Evolutionary conservation across 2,797 vertebrate species (phyloP).

Genomic region (Manis crassicaudata): DNA sequence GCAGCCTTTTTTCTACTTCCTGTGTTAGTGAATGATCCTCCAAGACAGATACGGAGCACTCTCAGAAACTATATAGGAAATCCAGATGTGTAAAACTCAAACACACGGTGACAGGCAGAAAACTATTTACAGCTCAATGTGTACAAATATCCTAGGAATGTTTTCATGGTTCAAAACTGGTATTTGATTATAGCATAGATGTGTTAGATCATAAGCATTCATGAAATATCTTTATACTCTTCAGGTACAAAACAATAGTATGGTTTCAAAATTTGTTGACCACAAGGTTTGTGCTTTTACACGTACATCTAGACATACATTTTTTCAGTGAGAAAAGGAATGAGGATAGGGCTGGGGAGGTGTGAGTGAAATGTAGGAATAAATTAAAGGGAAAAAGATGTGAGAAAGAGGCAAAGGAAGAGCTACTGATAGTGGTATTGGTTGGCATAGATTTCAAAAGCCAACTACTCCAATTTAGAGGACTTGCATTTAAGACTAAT

Average conservation of each 20-base stretch:
- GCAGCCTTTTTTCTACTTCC: not conserved
- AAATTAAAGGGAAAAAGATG: not conserved
- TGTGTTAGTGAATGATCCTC: not conserved
- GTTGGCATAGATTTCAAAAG: conserved; percentile 33
- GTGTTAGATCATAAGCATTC: not conserved
- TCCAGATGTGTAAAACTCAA: not conserved
- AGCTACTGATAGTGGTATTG: not conserved
- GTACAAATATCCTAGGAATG: not conserved
- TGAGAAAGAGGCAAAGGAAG: not conserved
- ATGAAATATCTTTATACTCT: not conserved
- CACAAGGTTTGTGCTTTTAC: not conserved
- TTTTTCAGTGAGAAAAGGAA: not conserved
- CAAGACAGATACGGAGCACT: not conserved
- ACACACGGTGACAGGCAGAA: not conserved
- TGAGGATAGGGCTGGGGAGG: not conserved
- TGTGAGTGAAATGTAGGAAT: not conserved
- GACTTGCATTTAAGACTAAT: conserved; percentile 44
- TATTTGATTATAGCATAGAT: not conserved
- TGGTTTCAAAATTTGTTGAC: not conserved
- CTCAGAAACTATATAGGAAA: not conserved
- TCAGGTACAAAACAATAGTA: not conserved
- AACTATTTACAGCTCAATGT: not conserved
- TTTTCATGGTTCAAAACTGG: not conserved
- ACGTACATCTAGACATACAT: not conserved
- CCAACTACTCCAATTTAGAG: not conserved